Conservation (phyloP, 2,888 invertebrate genomes). For the Rhagonycha fulva region DNA sequence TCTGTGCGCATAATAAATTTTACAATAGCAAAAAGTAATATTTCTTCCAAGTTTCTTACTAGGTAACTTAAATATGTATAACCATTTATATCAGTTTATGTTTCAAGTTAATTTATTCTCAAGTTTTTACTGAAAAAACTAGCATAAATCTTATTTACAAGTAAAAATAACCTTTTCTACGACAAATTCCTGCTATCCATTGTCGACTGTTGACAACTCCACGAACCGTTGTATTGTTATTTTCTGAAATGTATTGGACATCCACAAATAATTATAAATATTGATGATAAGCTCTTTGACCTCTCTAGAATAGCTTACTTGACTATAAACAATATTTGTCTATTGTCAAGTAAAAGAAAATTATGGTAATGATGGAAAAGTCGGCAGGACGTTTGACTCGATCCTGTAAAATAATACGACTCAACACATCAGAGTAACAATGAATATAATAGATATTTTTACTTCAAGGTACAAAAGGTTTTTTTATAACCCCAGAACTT, state of each 20-base stretch:
- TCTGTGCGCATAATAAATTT: not conserved
- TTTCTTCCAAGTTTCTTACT: conserved; percentile 1
- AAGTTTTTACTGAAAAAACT: not conserved
- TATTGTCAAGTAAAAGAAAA: not conserved
- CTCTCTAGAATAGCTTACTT: not conserved
- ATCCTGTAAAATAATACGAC: not conserved
- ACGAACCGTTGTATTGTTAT: not conserved
- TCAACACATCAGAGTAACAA: too few relatives aligned
- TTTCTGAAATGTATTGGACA: not conserved
- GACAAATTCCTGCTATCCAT: not conserved
- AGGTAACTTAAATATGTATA: not conserved
- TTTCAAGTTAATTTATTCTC: not conserved
- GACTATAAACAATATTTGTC: not conserved
- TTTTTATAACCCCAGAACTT: too few relatives aligned
- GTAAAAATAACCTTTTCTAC: not conserved
- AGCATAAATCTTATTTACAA: not conserved
- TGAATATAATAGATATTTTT: too few relatives aligned
- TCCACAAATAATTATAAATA: not conserved
- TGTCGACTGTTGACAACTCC: not conserved
- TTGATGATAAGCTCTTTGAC: not conserved
- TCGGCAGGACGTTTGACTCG: not conserved
- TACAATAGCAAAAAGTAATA: not conserved
- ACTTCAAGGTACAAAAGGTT: too few relatives aligned
- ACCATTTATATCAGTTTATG: not conserved
- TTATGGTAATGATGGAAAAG: not conserved